phyloP scores from a whole-genome alignment of 2,797 vertebrate species.

The Nothura maculosa region DNA sequence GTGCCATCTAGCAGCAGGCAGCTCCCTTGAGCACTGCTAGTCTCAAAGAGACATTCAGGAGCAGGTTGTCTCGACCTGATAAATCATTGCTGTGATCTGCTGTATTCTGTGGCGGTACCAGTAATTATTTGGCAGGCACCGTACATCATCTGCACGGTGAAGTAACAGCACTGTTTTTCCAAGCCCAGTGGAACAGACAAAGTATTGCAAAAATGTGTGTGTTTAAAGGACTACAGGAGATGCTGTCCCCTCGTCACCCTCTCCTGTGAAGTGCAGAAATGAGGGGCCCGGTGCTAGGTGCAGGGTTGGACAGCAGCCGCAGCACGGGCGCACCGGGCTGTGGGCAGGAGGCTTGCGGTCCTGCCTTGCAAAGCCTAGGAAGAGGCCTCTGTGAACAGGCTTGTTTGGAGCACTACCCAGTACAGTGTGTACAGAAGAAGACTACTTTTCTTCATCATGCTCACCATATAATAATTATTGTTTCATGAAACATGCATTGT shows the following conservation, averaged over 20 bases:
- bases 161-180: not conserved
- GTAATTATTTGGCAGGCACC: not conserved
- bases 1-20: not conserved
- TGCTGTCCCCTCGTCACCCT: too few species aligned
- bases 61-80: not conserved
- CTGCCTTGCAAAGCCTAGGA: too few species aligned
- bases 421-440: not conserved
- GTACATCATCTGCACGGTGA: not conserved
- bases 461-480: not conserved
- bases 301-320: too few species aligned
- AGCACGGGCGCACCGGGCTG: too few species aligned
- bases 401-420: not conserved
- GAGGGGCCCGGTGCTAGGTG: too few species aligned
- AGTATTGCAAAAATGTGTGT: too few species aligned
- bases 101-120: not conserved
- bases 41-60: not conserved
- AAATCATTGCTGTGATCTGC: not conserved
- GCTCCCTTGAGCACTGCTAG: not conserved
- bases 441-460: not conserved
- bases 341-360: too few species aligned
- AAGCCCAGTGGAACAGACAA: not conserved
- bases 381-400: not conserved
- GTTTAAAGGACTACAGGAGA: not conserved
- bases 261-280: not conserved
- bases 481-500: not conserved